Evolutionary conservation across 2,888 invertebrate species (phyloP).

Genomic region (Dendrolimus houi): DNA sequence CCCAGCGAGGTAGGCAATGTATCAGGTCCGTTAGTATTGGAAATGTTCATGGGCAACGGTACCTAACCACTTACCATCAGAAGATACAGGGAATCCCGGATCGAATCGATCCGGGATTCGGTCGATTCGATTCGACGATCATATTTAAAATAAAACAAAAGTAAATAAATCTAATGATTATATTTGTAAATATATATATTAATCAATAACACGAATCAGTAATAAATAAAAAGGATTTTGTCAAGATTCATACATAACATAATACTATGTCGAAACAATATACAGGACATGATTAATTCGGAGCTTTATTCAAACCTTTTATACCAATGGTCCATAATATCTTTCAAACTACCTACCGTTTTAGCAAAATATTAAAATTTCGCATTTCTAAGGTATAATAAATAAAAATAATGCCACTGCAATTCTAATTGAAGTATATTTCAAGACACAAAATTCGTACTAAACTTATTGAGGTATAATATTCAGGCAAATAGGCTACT

Average conservation of each 20-base stretch:
- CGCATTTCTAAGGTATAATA: slow-evolving; percentile 14
- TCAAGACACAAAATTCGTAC: slow-evolving; percentile 65
- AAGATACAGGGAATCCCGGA: too few species aligned
- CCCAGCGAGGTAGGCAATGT: too few species aligned
- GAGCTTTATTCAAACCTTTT: background rate
- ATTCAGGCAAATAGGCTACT: slow-evolving; percentile 64
- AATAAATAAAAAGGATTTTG: background rate
- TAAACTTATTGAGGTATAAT: slow-evolving; percentile 72
- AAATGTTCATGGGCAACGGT: too few species aligned
- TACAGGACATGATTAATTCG: background rate
- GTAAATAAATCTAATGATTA: slow-evolving; percentile 2
- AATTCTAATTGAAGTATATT: slow-evolving; percentile 61
- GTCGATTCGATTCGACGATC: too few species aligned
- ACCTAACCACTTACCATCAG: too few species aligned
- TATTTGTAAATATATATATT: slow-evolving; percentile 2
- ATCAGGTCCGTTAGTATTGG: too few species aligned
- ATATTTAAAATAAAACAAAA: background rate
- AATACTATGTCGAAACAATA: background rate
- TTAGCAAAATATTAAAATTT: slow-evolving; percentile 2
- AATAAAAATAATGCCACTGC: slow-evolving; percentile 40
- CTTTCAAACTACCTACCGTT: background rate
- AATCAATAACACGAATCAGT: slow-evolving; percentile 1
- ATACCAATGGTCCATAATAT: background rate
- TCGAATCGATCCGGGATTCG: too few species aligned
- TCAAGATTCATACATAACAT: background rate